Conservation (phyloP, 2,797 vertebrate species). For the Myotis myotis region DNA sequence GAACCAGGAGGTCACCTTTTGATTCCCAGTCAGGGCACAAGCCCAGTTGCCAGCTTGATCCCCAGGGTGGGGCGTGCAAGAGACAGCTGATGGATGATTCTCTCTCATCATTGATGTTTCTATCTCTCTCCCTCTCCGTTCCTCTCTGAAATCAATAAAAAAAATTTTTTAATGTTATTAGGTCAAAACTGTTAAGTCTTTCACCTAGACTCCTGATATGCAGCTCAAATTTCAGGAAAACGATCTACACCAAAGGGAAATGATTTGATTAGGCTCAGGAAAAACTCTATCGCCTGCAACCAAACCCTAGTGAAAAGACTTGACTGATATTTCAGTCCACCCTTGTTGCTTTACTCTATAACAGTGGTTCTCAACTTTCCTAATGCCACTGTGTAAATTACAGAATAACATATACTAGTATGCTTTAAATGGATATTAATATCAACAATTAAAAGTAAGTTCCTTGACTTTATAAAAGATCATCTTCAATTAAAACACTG, state of each 20-base stretch:
- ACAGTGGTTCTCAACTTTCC: too few relatives aligned
- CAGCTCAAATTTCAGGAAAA: slow-evolving; percentile 45
- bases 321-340: background rate
- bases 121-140: too few relatives aligned
- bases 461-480: background rate
- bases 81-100: too few relatives aligned
- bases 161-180: background rate
- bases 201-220: background rate
- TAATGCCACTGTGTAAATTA: background rate
- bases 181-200: slow-evolving; percentile 28
- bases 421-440: background rate
- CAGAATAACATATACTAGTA: background rate
- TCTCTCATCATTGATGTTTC: too few relatives aligned
- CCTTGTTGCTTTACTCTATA: background rate
- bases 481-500: background rate
- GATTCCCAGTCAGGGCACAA: too few relatives aligned
- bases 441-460: background rate
- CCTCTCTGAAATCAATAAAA: too few relatives aligned
- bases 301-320: slow-evolving; percentile 40
- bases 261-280: slow-evolving; percentile 17
- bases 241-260: background rate
- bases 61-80: too few relatives aligned
- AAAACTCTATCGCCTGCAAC: slow-evolving; percentile 32
- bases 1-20: too few relatives aligned
- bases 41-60: too few relatives aligned